phyloP scores from a whole-genome alignment of 2,113 vertebrate genomes.

The Axis porcinus region DNA sequence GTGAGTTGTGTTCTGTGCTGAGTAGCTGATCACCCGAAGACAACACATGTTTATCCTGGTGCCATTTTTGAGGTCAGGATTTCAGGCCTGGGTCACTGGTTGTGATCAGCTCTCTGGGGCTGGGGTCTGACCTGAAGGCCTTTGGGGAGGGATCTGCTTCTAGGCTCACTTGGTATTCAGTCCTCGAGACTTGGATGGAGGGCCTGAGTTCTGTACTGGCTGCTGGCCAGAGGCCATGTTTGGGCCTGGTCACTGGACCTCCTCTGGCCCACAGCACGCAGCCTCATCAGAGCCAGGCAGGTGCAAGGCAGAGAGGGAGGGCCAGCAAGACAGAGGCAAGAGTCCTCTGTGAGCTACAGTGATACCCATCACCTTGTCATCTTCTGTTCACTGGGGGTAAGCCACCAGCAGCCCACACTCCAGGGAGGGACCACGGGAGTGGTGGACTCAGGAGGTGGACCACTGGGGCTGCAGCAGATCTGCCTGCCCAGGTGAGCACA shows the following conservation, averaged over 20 bases:
- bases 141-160: background rate
- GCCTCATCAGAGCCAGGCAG: background rate
- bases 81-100: too few species aligned
- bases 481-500: background rate
- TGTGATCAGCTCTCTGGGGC: background rate
- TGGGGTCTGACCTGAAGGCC: background rate
- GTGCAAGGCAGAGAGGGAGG: background rate
- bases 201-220: background rate
- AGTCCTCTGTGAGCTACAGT: background rate
- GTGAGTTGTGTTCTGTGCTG: background rate
- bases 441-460: fast-evolving
- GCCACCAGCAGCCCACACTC: background rate
- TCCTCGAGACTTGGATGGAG: background rate
- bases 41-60: fast-evolving
- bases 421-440: background rate
- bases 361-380: fast-evolving
- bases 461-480: background rate
- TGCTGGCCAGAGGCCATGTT: background rate
- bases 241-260: background rate
- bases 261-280: background rate
- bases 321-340: fast-evolving
- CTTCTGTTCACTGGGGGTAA: background rate
- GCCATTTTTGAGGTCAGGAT: too few species aligned
- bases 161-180: too few species aligned
- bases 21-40: fast-evolving